Base-by-base conservation (phyloP, 2,888 invertebrate species). In the Pyralis farinalis region DNA sequence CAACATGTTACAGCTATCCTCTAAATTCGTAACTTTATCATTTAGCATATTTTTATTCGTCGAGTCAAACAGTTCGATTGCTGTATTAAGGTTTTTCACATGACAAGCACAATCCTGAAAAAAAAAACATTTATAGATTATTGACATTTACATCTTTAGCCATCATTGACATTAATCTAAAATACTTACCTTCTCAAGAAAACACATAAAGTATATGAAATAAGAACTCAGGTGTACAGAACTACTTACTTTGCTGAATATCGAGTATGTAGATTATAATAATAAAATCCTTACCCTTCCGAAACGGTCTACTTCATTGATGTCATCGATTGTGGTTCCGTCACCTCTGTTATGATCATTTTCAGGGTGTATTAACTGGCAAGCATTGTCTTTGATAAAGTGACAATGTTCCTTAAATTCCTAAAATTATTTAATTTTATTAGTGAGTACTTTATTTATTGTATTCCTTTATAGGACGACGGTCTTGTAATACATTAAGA, bases 1-100 rank as follows among this genome's bases (percentile, higher is more conserved):
- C 0, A 84, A 44, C 33, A 80, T 43, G 34, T 73, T 64, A 20
- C 71, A 72, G 49, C 65, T 73, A 32, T 77, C 76, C 0, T 49
- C 52, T 4, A 84, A 38, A 0, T 58, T 46, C 1, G 63, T 44
- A 0, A 69, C 43, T 12, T 69, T 68, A 0, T 59, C 53, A 6
- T 49, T 42, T 0, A 84, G 50, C 10, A 48, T 43, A 0, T 47
- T 51, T 36, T 57, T 66, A 0, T 66, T 55, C 11, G 62, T 62
- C 5, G 59, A 56, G 10, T 82, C 74, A 1, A 59, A 50, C 1
- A 80, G 47, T 0, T 57, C 50, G 4, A 76, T 47, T 0, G 62
- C 45, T 0, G 46, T 37, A 20, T 58, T 49, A 5, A 84, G 66
- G 9, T 57, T 53, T 7, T 62, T 59, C 16, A 39, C 27, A 5